Percentiles rank a stretch among this genome's conserved stretches.
Evolutionary conservation across 2,888 invertebrate species (phyloP).

Genomic region (Cheilosia soror): DNA sequence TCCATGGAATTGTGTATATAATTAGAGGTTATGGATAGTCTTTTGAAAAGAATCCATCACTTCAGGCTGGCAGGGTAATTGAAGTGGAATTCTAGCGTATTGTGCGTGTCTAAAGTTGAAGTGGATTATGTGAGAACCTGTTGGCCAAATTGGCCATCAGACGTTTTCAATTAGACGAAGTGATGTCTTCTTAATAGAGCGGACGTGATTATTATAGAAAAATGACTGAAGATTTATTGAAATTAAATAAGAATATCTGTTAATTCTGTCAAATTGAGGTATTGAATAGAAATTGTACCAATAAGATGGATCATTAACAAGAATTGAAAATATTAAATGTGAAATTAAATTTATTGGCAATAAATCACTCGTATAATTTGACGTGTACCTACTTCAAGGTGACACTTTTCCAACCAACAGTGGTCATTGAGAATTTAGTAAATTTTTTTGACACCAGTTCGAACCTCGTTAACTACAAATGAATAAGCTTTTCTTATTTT

Average conservation of each 20-base stretch:
- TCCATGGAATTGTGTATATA: slow-evolving; percentile 42
- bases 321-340: too few species aligned
- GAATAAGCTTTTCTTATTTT: too few species aligned
- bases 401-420: too few species aligned
- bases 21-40: slow-evolving; percentile 26
- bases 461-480: too few species aligned
- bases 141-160: slow-evolving; percentile 20
- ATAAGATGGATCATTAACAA: too few species aligned
- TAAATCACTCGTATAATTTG: too few species aligned
- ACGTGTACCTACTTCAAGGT: too few species aligned
- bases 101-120: slow-evolving; percentile 23
- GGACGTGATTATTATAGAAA: slow-evolving; percentile 14
- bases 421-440: too few species aligned
- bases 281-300: too few species aligned
- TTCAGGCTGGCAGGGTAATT: background rate
- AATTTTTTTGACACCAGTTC: too few species aligned
- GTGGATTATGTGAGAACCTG: slow-evolving; percentile 29
- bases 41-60: background rate
- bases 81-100: background rate
- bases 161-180: slow-evolving; percentile 48
- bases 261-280: background rate
- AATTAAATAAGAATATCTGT: slow-evolving; percentile 22
- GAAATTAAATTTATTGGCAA: too few species aligned
- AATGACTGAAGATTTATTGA: slow-evolving; percentile 38
- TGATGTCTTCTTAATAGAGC: slow-evolving; percentile 43